phyloP scores from a whole-genome alignment of 2,113 vertebrate species.

The Podiceps cristatus region DNA sequence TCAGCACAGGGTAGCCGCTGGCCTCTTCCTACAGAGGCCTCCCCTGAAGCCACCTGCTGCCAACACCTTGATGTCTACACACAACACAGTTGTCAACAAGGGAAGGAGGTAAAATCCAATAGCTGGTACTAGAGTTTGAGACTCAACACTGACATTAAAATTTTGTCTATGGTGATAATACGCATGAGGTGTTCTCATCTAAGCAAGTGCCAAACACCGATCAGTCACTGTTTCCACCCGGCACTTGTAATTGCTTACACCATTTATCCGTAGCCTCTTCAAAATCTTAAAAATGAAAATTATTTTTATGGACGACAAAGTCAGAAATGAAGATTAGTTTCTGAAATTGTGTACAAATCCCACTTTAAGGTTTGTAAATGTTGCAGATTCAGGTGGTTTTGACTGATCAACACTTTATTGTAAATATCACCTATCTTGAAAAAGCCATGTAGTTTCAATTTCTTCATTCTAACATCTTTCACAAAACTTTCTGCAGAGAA shows the following conservation, averaged over 20 bases:
- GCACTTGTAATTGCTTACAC: not conserved
- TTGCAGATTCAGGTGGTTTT: not conserved
- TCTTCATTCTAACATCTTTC: not conserved
- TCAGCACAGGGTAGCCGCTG: accelerated
- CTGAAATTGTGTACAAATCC: not conserved
- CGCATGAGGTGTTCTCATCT: not conserved
- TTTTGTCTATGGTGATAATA: not conserved
- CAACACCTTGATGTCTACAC: not conserved
- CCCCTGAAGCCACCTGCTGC: not conserved
- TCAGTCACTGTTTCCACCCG: not conserved
- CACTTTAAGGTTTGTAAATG: not conserved
- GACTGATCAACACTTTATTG: not conserved
- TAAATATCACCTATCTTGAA: not conserved
- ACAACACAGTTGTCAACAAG: not conserved
- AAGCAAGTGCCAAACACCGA: not conserved
- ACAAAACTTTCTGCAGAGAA: not conserved
- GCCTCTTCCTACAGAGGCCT: not conserved
- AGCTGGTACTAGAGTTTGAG: not conserved
- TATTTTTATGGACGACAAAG: not conserved
- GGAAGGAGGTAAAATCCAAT: not conserved
- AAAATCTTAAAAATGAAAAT: not conserved
- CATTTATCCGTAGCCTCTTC: not conserved
- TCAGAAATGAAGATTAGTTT: not conserved
- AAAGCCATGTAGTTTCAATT: not conserved
- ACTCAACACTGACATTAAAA: not conserved